Conservation (phyloP, 2,888 invertebrate genomes). For the Reticulitermes lucifugus region DNA sequence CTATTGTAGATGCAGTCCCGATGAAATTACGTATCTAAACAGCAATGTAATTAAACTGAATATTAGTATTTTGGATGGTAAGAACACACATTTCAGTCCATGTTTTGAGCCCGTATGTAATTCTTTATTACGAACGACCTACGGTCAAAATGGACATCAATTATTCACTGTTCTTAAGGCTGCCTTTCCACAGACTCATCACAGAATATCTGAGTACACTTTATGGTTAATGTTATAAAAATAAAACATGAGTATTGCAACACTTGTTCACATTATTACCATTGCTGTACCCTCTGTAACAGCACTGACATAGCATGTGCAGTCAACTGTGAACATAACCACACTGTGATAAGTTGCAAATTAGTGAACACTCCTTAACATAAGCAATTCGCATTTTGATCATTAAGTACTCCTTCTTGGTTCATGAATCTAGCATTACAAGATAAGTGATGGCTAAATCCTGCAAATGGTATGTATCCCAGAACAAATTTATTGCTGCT, state of each 20-base stretch:
- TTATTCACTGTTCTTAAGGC: slow-evolving; percentile 7
- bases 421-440: not conserved
- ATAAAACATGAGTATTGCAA: slow-evolving; percentile 8
- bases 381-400: slow-evolving; percentile 2
- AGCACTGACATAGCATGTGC: not conserved
- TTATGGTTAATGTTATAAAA: not conserved
- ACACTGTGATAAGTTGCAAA: not conserved
- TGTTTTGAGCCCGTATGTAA: not conserved
- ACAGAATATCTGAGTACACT: not conserved
- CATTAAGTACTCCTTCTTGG: not conserved
- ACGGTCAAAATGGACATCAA: not conserved
- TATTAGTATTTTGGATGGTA: not conserved
- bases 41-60: not conserved
- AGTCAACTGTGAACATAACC: not conserved
- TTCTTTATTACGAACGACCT: slow-evolving; percentile 1
- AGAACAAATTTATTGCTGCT: too few relatives aligned
- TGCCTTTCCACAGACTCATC: slow-evolving; percentile 8
- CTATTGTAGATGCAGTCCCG: not conserved
- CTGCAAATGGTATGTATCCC: too few relatives aligned
- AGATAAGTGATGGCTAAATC: not conserved
- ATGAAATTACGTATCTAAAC: not conserved
- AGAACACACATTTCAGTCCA: not conserved
- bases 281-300: not conserved
- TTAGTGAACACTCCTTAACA: not conserved
- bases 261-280: slow-evolving; percentile 8